Conservation (phyloP, 2,113 vertebrate species). For the Aepyceros melampus region DNA sequence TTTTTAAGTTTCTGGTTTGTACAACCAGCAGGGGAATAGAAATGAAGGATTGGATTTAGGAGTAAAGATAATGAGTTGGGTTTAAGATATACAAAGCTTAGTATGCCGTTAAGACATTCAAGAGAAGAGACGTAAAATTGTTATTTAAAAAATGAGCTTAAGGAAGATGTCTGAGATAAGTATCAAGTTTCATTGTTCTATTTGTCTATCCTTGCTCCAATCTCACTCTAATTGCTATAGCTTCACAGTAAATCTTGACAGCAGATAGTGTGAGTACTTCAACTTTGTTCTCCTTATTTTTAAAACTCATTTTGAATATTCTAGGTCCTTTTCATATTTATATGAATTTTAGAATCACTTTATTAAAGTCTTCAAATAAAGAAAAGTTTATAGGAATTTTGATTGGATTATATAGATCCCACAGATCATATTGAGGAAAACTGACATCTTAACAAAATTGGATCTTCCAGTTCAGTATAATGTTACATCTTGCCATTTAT, state of each 20-base stretch:
- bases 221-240: neutral
- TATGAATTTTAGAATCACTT: neutral
- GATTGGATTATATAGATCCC: neutral
- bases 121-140: neutral
- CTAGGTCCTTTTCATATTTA: neutral
- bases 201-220: neutral
- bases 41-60: neutral
- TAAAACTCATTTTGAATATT: neutral
- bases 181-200: neutral
- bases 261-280: neutral
- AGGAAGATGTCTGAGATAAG: neutral
- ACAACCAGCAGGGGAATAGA: neutral
- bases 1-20: neutral
- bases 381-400: neutral
- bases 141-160: neutral
- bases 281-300: neutral
- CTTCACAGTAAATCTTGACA: neutral
- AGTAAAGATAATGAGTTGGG: neutral
- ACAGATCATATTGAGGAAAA: neutral
- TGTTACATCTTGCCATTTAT: neutral
- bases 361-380: neutral
- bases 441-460: neutral
- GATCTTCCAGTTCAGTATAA: neutral
- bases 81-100: neutral
- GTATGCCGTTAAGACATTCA: neutral